These are phyloP conservation scores for Clistopyga incitator DNA, from an alignment of 2,888 invertebrate species.

Conservation along the genomic window DNA sequence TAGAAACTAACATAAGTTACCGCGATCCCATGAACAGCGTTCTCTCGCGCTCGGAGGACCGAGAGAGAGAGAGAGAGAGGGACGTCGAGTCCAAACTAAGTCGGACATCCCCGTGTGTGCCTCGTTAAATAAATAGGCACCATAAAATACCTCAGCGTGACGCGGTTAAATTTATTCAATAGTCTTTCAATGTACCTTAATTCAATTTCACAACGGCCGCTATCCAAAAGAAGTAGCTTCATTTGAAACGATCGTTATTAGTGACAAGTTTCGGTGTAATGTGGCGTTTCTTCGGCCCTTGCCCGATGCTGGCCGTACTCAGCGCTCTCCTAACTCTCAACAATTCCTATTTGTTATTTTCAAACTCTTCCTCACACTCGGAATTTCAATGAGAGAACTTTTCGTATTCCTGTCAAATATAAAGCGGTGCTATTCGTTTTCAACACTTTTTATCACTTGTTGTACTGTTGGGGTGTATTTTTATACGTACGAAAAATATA, in stretches of 20 bases:
- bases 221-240: conserved; percentile 45
- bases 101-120: conserved; percentile 57
- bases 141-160: conserved; percentile 65
- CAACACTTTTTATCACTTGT: not conserved
- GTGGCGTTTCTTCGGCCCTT: not conserved
- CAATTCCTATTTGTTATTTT: conserved; percentile 9
- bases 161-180: conserved; percentile 67
- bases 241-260: conserved; percentile 57
- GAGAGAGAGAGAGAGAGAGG: conserved; percentile 15
- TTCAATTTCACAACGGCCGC: conserved; percentile 61
- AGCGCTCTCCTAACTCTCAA: not conserved
- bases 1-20: conserved; percentile 69
- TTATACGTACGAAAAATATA: too few relatives aligned
- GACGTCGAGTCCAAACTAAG: conserved; percentile 29
- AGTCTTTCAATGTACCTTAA: conserved; percentile 67
- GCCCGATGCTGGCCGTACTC: not conserved
- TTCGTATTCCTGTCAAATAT: too few relatives aligned
- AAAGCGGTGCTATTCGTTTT: not conserved
- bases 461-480: too few relatives aligned
- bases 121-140: conserved; percentile 68
- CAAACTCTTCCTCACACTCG: not conserved
- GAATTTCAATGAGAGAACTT: not conserved
- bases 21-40: conserved; percentile 62
- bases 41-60: conserved; percentile 37
- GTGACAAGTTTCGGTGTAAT: conserved; percentile 52